These are phyloP conservation scores for Allophyes oxyacanthae DNA, from an alignment of 2,888 invertebrate genomes.

Conservation along the genomic window DNA sequence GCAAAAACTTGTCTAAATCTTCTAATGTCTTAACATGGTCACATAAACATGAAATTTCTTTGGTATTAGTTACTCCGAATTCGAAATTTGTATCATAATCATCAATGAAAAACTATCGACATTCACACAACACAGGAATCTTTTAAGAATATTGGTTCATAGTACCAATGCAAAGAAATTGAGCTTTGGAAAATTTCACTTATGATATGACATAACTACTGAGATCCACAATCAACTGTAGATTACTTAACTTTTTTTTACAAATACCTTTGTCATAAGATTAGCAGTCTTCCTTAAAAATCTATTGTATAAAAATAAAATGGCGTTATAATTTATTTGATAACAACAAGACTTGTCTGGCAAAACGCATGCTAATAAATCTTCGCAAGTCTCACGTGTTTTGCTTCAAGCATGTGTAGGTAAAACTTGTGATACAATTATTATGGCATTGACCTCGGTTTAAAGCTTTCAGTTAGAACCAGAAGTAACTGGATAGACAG, in stretches of 20 bases:
- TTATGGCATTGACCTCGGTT: constrained; percentile 11
- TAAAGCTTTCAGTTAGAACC: constrained; percentile 17
- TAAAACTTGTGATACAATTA: neutral
- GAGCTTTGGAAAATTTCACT: constrained; percentile 66
- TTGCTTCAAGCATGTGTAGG: neutral
- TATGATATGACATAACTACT: constrained; percentile 80
- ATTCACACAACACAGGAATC: constrained; percentile 71
- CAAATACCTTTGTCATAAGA: constrained; percentile 4
- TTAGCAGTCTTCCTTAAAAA: constrained; percentile 14
- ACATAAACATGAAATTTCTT: constrained; percentile 47
- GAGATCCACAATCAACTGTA: constrained; percentile 88
- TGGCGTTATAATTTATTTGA: constrained; percentile 8
- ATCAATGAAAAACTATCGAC: constrained; percentile 55
- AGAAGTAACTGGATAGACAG: constrained; percentile 19
- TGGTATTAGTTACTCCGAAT: constrained; percentile 48
- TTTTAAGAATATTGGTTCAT: constrained; percentile 82
- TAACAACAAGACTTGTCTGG: neutral
- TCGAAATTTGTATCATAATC: constrained; percentile 30
- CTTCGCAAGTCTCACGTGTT: neutral
- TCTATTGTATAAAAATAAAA: constrained; percentile 11
- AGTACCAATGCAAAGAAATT: constrained; percentile 61
- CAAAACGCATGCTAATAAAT: neutral
- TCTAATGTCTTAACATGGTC: constrained; percentile 25
- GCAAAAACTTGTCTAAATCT: constrained; percentile 36
- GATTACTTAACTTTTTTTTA: constrained; percentile 78